Base-by-base conservation (phyloP, 2,113 vertebrate species). In the Scytalopus superciliaris region DNA sequence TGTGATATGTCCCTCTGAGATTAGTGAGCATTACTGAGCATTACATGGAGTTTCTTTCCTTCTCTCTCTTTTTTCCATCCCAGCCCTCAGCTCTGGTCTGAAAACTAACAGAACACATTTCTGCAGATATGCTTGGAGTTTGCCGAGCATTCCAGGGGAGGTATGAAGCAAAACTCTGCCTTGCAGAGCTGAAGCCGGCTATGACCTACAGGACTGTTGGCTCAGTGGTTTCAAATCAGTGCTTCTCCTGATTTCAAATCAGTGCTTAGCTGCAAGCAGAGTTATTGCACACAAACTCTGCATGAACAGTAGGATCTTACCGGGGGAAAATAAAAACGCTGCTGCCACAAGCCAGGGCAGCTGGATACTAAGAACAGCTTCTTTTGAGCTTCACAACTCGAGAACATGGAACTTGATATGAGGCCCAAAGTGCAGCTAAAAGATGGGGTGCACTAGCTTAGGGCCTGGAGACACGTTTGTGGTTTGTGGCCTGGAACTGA, bases 1-100 rank as follows among this genome's bases (percentile, higher is more conserved):
- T 2, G 1, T 0, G 0, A 3, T 7, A 6, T 3, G 1, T 9
- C 9, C 22, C 9, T 64, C 27, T 50, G 28, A 52, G 10, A 18
- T 52, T 68, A 28, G 30, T 30, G 52, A 74, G 14, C 8, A 11
- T 19, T 68, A 28, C 33, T 30, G 52, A 74, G 14, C 8, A 11
- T 19, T 42, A 22, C 1, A 4, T 9, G 4, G 2, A 33, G 14
- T 40, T 75, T 60, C 35, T 44, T 63, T 70, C 28, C 30, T 6
- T 28, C 33, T 53, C 1, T 60, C 4, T 44, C 5, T 30, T 56
- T 69, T 50, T 56, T 28, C 5, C 21, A 35, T 44, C 6, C 42
- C n/a, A 55, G 1, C 10, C 45, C 12, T 37, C 24, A 35, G 13
- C 12, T 88, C 37, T 21, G 14, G 7, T 64, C 60, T 57, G 37